Base-by-base conservation (phyloP, 1,140 invertebrate species). In the Heliconius himera region DNA sequence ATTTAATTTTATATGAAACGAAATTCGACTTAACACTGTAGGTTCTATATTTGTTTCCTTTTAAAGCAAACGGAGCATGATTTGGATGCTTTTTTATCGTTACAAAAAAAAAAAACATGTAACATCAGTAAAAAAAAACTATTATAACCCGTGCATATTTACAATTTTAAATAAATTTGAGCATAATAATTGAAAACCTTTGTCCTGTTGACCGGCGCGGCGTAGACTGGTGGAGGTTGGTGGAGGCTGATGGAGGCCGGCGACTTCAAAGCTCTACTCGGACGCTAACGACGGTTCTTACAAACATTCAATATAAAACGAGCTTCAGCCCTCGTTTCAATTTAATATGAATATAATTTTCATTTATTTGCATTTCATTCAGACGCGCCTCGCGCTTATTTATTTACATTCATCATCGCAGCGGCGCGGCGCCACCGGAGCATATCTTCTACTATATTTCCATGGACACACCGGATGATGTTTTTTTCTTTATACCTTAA, bases 311-410 rank as follows among this genome's bases (percentile, higher is more conserved):
- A 75, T 72, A 66, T 72, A 72, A 54, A 77, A 70, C 76, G 76
- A 70, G 6, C 41, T 60, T 60, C 22, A 60, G 75, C 66, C 20
- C 49, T 77, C 70, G 22, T 77, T 77, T 77, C 70, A 72, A 72
- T 77, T 77, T 77, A 71, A 56, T 77, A 77, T 49, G 70, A 77
- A 77, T 77, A 77, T 72, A 77, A 77, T 77, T 77, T 77, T 77
- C 76, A 77, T 77, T 77, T 41, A 77, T 77, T 77, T 77, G 70
- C 76, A 77, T 77, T 72, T 72, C 76, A 77, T 77, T 77, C 49
- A 72, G 70, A n/a, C 51, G 41, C 26, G 20, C 74, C 13, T 51
- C 49, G 22, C 74, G 36, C n/a, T 66, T 75, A 41, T 75, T 75
- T 75, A 66, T 75, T 75, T 75, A 75, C 76, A 66, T 51, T 77